Conservation (phyloP, 2,888 invertebrate genomes). For the Sinohyriopsis cumingii region DNA sequence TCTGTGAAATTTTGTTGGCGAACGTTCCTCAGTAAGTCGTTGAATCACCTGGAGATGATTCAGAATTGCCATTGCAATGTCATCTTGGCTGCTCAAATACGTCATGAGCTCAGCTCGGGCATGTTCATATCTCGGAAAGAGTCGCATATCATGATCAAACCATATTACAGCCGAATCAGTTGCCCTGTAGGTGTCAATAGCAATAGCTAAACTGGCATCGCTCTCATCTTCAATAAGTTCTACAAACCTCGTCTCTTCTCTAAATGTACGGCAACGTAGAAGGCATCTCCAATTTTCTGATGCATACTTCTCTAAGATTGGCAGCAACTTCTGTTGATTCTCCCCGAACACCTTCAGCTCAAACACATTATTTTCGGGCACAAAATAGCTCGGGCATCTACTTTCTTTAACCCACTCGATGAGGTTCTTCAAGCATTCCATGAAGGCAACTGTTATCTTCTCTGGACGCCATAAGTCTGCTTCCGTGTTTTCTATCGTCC, state of each 20-base stretch:
- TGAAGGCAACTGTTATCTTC: slow-evolving; percentile 2
- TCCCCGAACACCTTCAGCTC: slow-evolving; percentile 6
- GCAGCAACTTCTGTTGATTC: neutral
- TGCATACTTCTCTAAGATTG: neutral
- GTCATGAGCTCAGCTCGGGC: slow-evolving; percentile 10
- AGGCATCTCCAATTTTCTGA: slow-evolving; percentile 10
- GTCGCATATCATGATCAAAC: slow-evolving; percentile 12
- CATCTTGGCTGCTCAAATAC: neutral
- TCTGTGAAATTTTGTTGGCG: slow-evolving; percentile 2
- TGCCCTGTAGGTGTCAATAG: neutral
- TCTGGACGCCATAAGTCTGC: slow-evolving; percentile 3
- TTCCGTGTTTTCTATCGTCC: slow-evolving; percentile 7
- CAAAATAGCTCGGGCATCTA: slow-evolving; percentile 4
- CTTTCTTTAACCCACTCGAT: slow-evolving; percentile 1
- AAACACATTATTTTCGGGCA: slow-evolving; percentile 7
- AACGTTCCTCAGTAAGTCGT: slow-evolving; percentile 3
- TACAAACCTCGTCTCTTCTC: neutral
- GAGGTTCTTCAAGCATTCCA: slow-evolving; percentile 1
- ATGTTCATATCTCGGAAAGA: slow-evolving; percentile 11
- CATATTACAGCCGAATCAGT: slow-evolving; percentile 1
- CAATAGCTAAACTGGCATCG: neutral
- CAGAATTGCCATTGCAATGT: neutral
- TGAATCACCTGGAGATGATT: slow-evolving; percentile 1
- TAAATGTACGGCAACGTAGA: slow-evolving; percentile 6
- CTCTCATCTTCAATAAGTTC: neutral